These are phyloP conservation scores for Hippocampus abdominalis DNA, from an alignment of 2,113 vertebrate species.

Conservation along the genomic window DNA sequence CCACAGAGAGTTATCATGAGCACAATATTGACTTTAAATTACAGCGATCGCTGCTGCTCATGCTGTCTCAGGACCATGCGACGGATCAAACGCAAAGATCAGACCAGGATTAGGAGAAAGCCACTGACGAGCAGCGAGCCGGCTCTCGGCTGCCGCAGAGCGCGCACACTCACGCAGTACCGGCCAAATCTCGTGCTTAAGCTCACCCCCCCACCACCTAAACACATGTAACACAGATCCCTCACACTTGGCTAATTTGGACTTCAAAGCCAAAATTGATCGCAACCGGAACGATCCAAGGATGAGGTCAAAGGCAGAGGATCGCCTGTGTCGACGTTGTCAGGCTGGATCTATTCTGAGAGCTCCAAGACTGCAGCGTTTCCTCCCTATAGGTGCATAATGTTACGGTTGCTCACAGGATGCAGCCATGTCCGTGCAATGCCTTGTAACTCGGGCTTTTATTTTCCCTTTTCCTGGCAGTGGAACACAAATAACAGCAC, in stretches of 20 bases:
- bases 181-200: slow-evolving; percentile 60
- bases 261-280: slow-evolving; percentile 67
- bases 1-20: slow-evolving; percentile 72
- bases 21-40: slow-evolving; percentile 78
- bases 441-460: slow-evolving; percentile 56
- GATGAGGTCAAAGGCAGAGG: slow-evolving; percentile 20
- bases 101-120: slow-evolving; percentile 76
- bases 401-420: slow-evolving; percentile 56
- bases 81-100: slow-evolving; percentile 78
- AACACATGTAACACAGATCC: slow-evolving; percentile 48
- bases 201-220: slow-evolving; percentile 48
- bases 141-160: slow-evolving; percentile 43
- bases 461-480: slow-evolving; percentile 65
- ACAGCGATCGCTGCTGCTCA: slow-evolving; percentile 75
- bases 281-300: slow-evolving; percentile 41
- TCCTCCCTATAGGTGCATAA: slow-evolving; percentile 46
- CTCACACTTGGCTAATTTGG: slow-evolving; percentile 54
- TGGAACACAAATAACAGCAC: slow-evolving; percentile 66
- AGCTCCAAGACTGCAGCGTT: slow-evolving; percentile 33
- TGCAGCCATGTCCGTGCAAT: slow-evolving; percentile 44
- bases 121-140: slow-evolving; percentile 68
- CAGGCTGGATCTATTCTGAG: slow-evolving; percentile 31
- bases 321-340: slow-evolving; percentile 16
- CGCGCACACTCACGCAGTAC: slow-evolving; percentile 34
- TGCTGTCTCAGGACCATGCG: slow-evolving; percentile 70